A percentile compares a stretch with the other conserved stretches of the same genome.
These are phyloP conservation scores for Psilopsiagon aymara DNA, from an alignment of 2,113 vertebrate genomes.

Conservation along the genomic window DNA sequence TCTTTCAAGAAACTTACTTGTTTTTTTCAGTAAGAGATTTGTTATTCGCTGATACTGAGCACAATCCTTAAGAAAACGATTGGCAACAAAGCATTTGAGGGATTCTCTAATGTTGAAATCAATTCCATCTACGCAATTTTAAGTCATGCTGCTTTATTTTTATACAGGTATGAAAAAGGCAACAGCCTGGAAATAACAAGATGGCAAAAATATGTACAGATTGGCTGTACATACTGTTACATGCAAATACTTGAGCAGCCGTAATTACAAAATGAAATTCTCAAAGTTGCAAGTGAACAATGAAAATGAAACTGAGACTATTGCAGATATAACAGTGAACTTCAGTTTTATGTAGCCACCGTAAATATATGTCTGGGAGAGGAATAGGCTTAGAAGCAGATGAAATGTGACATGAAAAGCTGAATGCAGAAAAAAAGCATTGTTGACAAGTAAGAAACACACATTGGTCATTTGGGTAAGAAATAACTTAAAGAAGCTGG, in stretches of 20 bases:
- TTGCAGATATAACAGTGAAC: not conserved
- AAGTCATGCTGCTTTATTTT: not conserved
- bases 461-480: not conserved
- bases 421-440: not conserved
- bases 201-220: not conserved
- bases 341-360: not conserved
- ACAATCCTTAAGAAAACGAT: not conserved
- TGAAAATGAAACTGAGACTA: not conserved
- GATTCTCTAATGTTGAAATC: not conserved
- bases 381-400: not conserved
- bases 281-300: not conserved
- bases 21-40: not conserved
- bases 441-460: not conserved
- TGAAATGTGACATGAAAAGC: not conserved
- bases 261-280: not conserved
- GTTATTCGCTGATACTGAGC: not conserved
- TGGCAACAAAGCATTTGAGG: not conserved
- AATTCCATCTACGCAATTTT: not conserved
- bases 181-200: not conserved
- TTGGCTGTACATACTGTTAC: not conserved
- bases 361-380: not conserved
- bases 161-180: not conserved
- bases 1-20: not conserved
- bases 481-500: not conserved
- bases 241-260: not conserved